Evolutionary conservation across 2,113 vertebrate genomes (phyloP).

Genomic region (Colossoma macropomum): DNA sequence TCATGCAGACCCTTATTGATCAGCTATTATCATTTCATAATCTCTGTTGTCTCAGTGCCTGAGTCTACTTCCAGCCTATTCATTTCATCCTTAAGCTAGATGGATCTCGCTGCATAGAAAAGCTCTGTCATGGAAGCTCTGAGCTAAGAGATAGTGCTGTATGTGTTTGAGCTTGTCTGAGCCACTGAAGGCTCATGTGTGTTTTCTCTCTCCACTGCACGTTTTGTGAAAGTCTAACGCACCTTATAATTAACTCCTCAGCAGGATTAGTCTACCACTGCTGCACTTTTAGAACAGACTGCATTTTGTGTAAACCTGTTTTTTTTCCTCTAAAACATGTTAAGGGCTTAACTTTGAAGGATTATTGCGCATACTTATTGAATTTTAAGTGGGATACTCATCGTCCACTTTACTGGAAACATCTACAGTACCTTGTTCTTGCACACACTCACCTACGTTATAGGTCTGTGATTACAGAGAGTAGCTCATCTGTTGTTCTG

Average conservation of each 20-base stretch:
- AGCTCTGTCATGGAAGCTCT: conserved; percentile 2
- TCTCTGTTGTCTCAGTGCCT: conserved; percentile 10
- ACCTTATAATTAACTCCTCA: conserved; percentile 32
- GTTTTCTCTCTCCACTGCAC: conserved; percentile 13
- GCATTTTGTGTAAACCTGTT: conserved; percentile 1
- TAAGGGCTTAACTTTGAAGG: not conserved
- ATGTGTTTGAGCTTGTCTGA: conserved; percentile 16
- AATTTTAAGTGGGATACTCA: not conserved
- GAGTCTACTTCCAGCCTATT: not conserved
- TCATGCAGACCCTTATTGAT: conserved; percentile 7
- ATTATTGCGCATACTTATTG: not conserved
- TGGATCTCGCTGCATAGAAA: conserved; percentile 16
- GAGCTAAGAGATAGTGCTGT: not conserved
- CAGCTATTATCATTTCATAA: conserved; percentile 30
- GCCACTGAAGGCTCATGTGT: not conserved
- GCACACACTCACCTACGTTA: too few relatives aligned
- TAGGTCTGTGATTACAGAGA: too few relatives aligned
- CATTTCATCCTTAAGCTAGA: conserved; percentile 15
- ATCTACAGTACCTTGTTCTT: too few relatives aligned
- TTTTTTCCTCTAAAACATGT: not conserved
- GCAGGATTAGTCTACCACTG: conserved; percentile 36
- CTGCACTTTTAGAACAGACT: conserved; percentile 18
- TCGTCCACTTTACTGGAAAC: not conserved
- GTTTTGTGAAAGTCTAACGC: conserved; percentile 7
- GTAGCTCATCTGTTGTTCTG: too few relatives aligned